Percentiles rank a stretch among this genome's conserved stretches.
phyloP scores from a whole-genome alignment of 2,888 invertebrate species.

The Alentia gelatinosa region DNA sequence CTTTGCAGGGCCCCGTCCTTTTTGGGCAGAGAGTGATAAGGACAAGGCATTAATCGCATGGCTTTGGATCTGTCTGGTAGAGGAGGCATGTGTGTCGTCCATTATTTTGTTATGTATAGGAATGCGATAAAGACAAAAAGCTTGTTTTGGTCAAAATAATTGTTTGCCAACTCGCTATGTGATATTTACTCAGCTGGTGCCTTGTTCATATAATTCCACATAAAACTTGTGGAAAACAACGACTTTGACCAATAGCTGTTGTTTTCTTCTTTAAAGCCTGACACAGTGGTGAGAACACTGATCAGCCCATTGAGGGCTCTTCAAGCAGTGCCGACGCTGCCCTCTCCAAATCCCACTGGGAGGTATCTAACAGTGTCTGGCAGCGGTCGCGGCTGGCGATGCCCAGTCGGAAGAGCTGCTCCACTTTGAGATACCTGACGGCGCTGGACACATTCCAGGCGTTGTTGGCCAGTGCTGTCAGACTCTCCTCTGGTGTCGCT shows the following conservation, averaged over 20 bases:
- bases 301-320: slow-evolving; percentile 70
- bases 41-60: slow-evolving; percentile 71
- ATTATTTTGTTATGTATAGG: too few species aligned
- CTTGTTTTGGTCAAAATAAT: too few species aligned
- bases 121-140: too few species aligned
- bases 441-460: slow-evolving; percentile 86
- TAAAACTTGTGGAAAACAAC: too few species aligned
- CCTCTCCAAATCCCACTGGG: slow-evolving; percentile 90
- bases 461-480: slow-evolving; percentile 78
- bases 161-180: too few species aligned
- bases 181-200: too few species aligned
- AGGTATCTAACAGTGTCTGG: slow-evolving; percentile 86
- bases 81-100: background rate
- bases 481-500: slow-evolving; percentile 80
- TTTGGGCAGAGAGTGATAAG: slow-evolving; percentile 70
- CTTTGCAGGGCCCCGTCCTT: background rate
- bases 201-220: too few species aligned
- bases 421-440: slow-evolving; percentile 87
- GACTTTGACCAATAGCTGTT: too few species aligned
- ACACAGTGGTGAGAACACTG: too few species aligned
- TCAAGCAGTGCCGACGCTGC: slow-evolving; percentile 88
- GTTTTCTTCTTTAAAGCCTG: too few species aligned
- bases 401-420: slow-evolving; percentile 88
- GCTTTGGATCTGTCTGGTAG: slow-evolving; percentile 25
- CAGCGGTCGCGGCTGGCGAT: slow-evolving; percentile 87